Conservation (phyloP, 2,797 vertebrate genomes). For the Tragopan temminckii region DNA sequence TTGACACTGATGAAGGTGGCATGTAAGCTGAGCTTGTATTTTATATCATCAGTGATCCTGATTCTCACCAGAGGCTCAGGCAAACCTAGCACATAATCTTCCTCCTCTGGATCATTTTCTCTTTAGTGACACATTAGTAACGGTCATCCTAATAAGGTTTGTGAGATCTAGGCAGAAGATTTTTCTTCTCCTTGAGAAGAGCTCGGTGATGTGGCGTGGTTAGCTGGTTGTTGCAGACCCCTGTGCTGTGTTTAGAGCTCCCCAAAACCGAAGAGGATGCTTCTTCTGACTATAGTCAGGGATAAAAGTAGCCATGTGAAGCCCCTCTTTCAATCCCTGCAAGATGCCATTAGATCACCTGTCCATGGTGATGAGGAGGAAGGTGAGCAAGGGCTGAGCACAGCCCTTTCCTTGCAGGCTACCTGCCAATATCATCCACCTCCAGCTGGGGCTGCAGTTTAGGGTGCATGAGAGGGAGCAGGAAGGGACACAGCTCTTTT, state of each 20-base stretch:
- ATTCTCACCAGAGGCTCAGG: not conserved
- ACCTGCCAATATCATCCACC: fast-evolving
- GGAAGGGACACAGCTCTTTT: not conserved
- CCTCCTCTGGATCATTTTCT: not conserved
- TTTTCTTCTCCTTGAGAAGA: not conserved
- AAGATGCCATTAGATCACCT: not conserved
- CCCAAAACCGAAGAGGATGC: not conserved
- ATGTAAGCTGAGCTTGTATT: not conserved
- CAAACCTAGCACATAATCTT: fast-evolving
- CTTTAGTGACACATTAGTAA: not conserved
- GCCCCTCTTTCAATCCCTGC: not conserved
- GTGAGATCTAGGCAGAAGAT: not conserved
- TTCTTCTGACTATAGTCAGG: not conserved
- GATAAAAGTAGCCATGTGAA: fast-evolving
- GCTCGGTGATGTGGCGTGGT: no score
- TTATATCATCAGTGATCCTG: not conserved
- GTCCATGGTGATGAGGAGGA: not conserved
- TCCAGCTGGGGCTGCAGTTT: not conserved
- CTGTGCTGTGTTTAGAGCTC: not conserved
- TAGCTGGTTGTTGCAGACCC: fast-evolving
- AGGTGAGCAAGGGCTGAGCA: fast-evolving
- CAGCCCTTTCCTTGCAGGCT: not conserved
- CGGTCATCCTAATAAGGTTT: not conserved
- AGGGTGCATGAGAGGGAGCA: not conserved
- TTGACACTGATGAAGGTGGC: not conserved